Evolutionary conservation across 2,797 vertebrate genomes (phyloP).

Genomic region (Dallia pectoralis): DNA sequence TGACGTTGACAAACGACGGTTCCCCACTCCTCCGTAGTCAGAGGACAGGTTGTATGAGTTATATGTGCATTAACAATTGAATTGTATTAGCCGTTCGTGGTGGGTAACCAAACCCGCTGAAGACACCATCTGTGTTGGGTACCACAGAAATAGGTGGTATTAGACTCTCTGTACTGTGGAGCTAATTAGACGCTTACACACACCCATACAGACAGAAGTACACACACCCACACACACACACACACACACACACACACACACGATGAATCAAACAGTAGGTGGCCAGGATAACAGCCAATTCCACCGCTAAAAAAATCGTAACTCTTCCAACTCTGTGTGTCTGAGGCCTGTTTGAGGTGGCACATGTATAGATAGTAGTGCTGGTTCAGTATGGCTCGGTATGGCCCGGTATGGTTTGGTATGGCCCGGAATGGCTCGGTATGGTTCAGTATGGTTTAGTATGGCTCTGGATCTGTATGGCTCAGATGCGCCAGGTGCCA

Average conservation of each 20-base stretch:
- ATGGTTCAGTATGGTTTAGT: not conserved
- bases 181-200: slow-evolving; percentile 49
- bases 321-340: slow-evolving; percentile 25
- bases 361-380: slow-evolving; percentile 28
- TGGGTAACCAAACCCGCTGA: slow-evolving; percentile 46
- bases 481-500: too few relatives aligned
- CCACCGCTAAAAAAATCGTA: slow-evolving; percentile 46
- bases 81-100: slow-evolving; percentile 51
- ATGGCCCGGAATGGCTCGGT: not conserved
- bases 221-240: too few relatives aligned
- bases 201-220: not conserved
- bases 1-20: slow-evolving; percentile 25
- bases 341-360: slow-evolving; percentile 15
- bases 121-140: slow-evolving; percentile 59
- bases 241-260: not conserved
- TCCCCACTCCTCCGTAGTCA: slow-evolving; percentile 26
- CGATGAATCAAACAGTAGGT: slow-evolving; percentile 45
- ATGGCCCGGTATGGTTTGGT: not conserved
- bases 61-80: slow-evolving; percentile 37
- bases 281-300: slow-evolving; percentile 47
- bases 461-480: too few relatives aligned
- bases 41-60: slow-evolving; percentile 29
- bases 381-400: not conserved
- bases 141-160: slow-evolving; percentile 36
- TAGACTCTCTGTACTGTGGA: slow-evolving; percentile 38